Conservation (phyloP, 2,113 vertebrate genomes). For the Coreoperca whiteheadi region DNA sequence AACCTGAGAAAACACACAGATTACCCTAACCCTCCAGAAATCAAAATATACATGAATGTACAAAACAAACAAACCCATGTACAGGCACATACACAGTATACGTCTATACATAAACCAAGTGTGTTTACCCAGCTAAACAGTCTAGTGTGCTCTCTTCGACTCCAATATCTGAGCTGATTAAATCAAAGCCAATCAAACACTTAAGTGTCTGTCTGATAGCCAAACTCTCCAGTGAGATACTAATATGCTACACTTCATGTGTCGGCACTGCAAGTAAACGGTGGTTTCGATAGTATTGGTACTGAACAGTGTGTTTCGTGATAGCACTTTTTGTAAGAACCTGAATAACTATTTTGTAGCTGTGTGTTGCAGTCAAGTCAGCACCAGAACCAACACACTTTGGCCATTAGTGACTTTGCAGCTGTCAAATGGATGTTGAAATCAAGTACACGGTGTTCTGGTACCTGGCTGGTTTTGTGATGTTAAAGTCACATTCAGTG, state of each 20-base stretch:
- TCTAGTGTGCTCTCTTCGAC: conserved; percentile 23
- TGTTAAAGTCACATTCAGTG: conserved; percentile 55
- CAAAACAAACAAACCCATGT: conserved; percentile 46
- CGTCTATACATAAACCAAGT: conserved; percentile 18
- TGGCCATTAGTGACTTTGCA: conserved; percentile 45
- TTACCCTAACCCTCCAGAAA: conserved; percentile 71
- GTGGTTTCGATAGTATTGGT: conserved; percentile 23
- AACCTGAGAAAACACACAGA: conserved; percentile 79
- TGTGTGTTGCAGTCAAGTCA: conserved; percentile 43
- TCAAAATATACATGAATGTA: conserved; percentile 27
- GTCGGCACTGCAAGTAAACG: conserved; percentile 24
- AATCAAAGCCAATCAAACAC: conserved; percentile 40
- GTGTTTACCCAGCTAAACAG: conserved; percentile 20
- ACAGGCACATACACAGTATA: conserved; percentile 48
- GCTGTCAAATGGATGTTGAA: not conserved
- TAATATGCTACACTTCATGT: conserved; percentile 34
- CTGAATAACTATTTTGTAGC: conserved; percentile 41
- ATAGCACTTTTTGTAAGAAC: conserved; percentile 68
- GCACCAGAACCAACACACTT: conserved; percentile 58
- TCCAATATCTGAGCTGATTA: conserved; percentile 20
- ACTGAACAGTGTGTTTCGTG: conserved; percentile 29
- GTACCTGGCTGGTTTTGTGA: conserved; percentile 31
- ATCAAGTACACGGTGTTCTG: conserved; percentile 5
- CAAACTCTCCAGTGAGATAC: conserved; percentile 16
- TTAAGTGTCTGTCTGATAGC: conserved; percentile 12